Base-by-base conservation (phyloP, 2,113 vertebrate species). In the Psilopsiagon aurifrons region DNA sequence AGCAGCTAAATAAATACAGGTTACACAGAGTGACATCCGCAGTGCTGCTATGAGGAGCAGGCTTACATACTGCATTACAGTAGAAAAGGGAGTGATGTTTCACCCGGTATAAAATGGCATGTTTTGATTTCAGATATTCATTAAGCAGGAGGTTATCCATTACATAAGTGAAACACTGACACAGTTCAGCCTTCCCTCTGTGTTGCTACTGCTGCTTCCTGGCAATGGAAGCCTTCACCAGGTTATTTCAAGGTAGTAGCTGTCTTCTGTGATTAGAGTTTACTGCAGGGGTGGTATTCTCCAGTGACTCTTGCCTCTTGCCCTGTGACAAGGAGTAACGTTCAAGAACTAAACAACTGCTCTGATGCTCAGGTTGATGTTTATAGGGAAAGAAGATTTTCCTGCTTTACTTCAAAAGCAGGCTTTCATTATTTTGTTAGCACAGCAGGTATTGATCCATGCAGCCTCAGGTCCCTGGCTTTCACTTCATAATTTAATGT, bases 401-500 rank as follows among this genome's bases (percentile, higher is more conserved):
- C 59, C 85, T 60, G 60, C 49, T 77, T 82, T 82, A 22, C 78
- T 82, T 84, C 91, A 94, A 71, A 71, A 94, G 77, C 77, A 77
- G 24, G 41, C 66, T 93, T 94, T 87, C 66, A 51, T 81, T 88
- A 78, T 71, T 92, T 92, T 63, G 37, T 75, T 76, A 92, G 80
- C 74, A 88, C 81, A 94, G 83, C 41, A 54, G 46, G 78, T 62
- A 96, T 77, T 82, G 77, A 96, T 83, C 90, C 2, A 1, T 57
- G 39, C 73, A 80, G 94, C 90, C 86, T 67, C 70, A 63, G 83
- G 83, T 75, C 68, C 35, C 33, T 57, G 43, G 39, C 69, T 96
- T 94, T 94, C 69, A 43, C 69, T 93, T 86, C 71, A 18, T 76
- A 76, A 90, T 67, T 91, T 82, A 82, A 86, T 19, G 41, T 84